Evolutionary conservation across 2,888 invertebrate genomes (phyloP).

Genomic region (Drosophila differens): DNA sequence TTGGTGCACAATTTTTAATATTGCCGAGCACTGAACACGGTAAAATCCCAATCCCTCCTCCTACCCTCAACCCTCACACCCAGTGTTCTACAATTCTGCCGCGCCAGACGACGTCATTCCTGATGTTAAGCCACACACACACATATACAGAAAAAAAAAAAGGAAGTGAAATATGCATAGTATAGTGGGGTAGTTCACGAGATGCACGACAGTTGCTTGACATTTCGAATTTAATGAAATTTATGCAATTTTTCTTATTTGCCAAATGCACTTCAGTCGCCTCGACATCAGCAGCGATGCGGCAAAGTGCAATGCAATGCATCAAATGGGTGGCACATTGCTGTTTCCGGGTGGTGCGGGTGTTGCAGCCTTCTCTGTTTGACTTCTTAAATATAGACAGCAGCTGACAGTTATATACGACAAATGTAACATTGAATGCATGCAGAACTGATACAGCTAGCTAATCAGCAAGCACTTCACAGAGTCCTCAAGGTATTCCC

Average conservation of each 20-base stretch:
- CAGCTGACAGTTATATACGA: conserved; percentile 45
- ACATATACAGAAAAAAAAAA: neutral
- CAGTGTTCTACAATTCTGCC: conserved; percentile 28
- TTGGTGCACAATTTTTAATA: conserved; percentile 82
- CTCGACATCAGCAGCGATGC: conserved; percentile 51
- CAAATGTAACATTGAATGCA: conserved; percentile 35
- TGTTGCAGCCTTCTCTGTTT: conserved; percentile 17
- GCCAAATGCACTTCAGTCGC: conserved; percentile 74
- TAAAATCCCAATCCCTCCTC: conserved; percentile 4
- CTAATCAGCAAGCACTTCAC: conserved; percentile 29
- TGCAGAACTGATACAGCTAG: conserved; percentile 5
- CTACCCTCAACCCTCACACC: neutral
- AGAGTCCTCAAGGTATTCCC: neutral
- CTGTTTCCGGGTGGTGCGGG: conserved; percentile 10
- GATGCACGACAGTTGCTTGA: conserved; percentile 72
- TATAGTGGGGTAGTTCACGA: conserved; percentile 25
- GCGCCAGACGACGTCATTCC: conserved; percentile 48
- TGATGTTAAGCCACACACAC: conserved; percentile 43
- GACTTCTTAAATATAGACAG: conserved; percentile 42
- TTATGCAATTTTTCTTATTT: conserved; percentile 81
- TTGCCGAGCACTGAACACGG: conserved; percentile 62
- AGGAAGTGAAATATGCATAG: conserved; percentile 34
- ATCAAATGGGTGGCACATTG: conserved; percentile 66
- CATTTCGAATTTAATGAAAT: conserved; percentile 82
- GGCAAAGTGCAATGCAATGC: conserved; percentile 73